Evolutionary conservation across 2,113 vertebrate genomes (phyloP).

Genomic region (Lepisosteus osseus): DNA sequence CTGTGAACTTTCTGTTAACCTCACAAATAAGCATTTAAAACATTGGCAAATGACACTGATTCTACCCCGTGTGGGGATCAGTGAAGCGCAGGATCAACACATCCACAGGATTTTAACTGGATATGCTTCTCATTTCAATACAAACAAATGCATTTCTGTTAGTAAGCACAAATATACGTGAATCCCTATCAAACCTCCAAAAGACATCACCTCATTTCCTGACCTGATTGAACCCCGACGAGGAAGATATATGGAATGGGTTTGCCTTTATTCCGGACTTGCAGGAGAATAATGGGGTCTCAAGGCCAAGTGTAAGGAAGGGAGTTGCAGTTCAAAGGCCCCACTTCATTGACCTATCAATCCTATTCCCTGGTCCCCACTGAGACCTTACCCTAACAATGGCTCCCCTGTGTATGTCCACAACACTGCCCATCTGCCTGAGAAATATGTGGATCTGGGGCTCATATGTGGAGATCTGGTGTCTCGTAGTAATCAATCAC

Average conservation of each 20-base stretch:
- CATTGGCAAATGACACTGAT: too few relatives aligned
- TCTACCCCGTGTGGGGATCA: too few relatives aligned
- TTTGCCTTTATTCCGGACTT: not conserved
- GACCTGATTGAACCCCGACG: too few relatives aligned
- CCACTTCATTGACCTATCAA: slow-evolving; percentile 4
- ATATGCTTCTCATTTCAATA: too few relatives aligned
- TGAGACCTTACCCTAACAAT: not conserved
- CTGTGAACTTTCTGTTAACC: too few relatives aligned
- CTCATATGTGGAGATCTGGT: not conserved
- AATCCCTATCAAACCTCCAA: too few relatives aligned
- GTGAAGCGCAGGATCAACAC: too few relatives aligned
- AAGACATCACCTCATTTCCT: too few relatives aligned
- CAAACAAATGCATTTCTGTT: too few relatives aligned
- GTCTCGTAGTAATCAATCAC: not conserved
- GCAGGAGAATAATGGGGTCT: slow-evolving; percentile 6
- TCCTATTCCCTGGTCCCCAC: not conserved
- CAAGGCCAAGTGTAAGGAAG: slow-evolving; percentile 16
- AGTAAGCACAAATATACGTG: too few relatives aligned
- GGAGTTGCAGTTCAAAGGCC: slow-evolving; percentile 13
- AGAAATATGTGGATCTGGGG: not conserved
- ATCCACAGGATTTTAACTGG: too few relatives aligned
- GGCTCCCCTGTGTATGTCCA: not conserved
- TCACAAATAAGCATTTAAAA: too few relatives aligned
- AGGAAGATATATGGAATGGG: slow-evolving; percentile 15
- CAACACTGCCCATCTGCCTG: slow-evolving; percentile 4